phyloP scores from a whole-genome alignment of 2,113 vertebrate species.

The Nycticebus coucang region DNA sequence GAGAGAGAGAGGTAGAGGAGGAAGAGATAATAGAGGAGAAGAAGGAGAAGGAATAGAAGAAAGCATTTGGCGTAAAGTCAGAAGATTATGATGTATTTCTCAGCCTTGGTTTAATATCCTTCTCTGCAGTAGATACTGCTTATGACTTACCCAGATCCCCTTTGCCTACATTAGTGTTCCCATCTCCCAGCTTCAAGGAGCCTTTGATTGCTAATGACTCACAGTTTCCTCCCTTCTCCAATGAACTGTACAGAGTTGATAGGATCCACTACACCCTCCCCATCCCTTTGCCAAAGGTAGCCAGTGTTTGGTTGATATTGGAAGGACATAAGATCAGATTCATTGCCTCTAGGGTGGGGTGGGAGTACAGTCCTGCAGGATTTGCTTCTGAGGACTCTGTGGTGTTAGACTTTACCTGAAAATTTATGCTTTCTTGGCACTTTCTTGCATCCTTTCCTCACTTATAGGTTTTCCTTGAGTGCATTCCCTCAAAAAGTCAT shows the following conservation, averaged over 20 bases:
- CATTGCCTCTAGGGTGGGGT: neutral
- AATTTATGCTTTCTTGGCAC: neutral
- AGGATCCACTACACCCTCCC: neutral
- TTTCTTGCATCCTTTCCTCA: neutral
- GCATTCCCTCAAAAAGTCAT: neutral
- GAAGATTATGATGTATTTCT: neutral
- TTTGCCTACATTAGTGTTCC: neutral
- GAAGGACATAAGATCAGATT: neutral
- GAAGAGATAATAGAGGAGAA: neutral
- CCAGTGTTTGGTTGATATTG: neutral
- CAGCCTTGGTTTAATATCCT: neutral
- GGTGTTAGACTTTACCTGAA: neutral
- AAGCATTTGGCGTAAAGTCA: neutral
- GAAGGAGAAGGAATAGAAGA: neutral
- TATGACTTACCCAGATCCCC: neutral
- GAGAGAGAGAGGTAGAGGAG: neutral
- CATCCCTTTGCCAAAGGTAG: neutral
- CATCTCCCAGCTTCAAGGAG: neutral
- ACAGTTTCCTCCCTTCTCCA: neutral
- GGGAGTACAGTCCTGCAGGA: neutral
- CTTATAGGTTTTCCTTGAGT: neutral
- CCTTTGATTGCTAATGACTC: neutral
- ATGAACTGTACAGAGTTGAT: neutral
- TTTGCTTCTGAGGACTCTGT: neutral
- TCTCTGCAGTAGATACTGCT: neutral